These are phyloP conservation scores for Hoplodrina blanda DNA, from an alignment of 2,888 invertebrate species.

Conservation along the genomic window DNA sequence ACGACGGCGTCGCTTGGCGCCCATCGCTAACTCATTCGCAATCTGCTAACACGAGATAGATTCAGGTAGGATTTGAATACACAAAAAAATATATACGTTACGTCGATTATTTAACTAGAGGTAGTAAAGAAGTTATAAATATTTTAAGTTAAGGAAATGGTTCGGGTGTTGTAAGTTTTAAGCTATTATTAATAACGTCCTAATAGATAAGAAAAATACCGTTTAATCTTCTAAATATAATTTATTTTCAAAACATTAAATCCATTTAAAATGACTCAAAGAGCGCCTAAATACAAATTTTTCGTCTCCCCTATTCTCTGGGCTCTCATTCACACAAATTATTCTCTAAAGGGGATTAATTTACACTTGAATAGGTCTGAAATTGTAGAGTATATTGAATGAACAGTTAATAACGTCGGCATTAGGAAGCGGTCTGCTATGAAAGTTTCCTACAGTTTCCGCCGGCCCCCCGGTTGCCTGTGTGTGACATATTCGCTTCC, in stretches of 20 bases:
- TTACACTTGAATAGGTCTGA: constrained; percentile 31
- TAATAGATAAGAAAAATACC: not conserved
- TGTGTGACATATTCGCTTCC: constrained; percentile 67
- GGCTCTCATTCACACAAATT: constrained; percentile 21
- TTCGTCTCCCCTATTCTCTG: constrained; percentile 15
- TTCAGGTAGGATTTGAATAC: not conserved
- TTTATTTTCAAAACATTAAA: not conserved
- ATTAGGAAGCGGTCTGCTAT: constrained; percentile 40
- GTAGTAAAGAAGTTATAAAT: not conserved
- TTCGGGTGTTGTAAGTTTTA: not conserved
- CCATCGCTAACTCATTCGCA: constrained; percentile 8
- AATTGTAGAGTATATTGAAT: constrained; percentile 47
- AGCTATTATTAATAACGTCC: not conserved
- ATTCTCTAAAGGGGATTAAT: constrained; percentile 16
- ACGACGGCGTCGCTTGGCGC: constrained; percentile 19
- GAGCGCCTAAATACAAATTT: not conserved
- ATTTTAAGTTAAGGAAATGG: not conserved
- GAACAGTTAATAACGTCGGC: constrained; percentile 36
- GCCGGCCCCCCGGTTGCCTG: constrained; percentile 47
- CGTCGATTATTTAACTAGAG: not conserved
- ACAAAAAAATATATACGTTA: too few relatives aligned
- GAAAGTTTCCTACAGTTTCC: constrained; percentile 67
- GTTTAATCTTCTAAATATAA: not conserved
- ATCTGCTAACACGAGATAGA: not conserved
- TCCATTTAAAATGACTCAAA: constrained; percentile 5